Evolutionary conservation across 2,113 vertebrate genomes (phyloP), one percentile per base, ranked within the genome.

Genomic region (Hiodon tergisus): DNA sequence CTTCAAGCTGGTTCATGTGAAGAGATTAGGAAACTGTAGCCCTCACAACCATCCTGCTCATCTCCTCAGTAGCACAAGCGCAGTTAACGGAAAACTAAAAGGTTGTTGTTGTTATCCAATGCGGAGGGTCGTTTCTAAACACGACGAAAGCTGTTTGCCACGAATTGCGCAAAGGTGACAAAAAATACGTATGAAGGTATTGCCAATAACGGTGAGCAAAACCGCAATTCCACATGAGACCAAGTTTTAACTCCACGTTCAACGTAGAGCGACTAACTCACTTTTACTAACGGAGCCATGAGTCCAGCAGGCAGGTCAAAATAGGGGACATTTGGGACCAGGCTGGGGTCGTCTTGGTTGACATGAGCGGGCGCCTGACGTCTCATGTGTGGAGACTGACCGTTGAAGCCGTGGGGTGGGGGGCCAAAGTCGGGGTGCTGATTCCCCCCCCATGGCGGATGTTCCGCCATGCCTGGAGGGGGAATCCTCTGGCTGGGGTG

Each of bases 271-370:
- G 31, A 14, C 11, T 62, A 1, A 71, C 85, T 80, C 80, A 98
- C 97, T 87, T 98, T 98, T 57, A 99, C 96, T 0, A 99, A 89
- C 0, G 97, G 97, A 16, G 97, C 97, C 96, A 99, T 98, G 59
- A 99, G 93, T 11, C 97, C 97, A 0, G 97, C 97, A 0, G 97
- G 97, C n/a, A 99, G 91, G 67, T 98, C 97, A 0, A 98, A 99
- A 86, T 98, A 99, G 52, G 97, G 97, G 2, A 98, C 97, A 0
- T 98, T 98, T 51, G 97, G 97, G 65, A 99, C 96, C 83, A 99
- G 90, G 11, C 96, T 98, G 7, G 97, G 97, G 78, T 98, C 97
- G 0, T 99, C 96, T 0, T 94, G 94, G 85, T 88, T 94, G 85
- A 94, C 88, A 67, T 96, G 95, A 0, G 95, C 91, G 0, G 93